These are phyloP conservation scores for Crotalus viridis DNA, from an alignment of 2,113 vertebrate genomes.

Conservation along the genomic window DNA sequence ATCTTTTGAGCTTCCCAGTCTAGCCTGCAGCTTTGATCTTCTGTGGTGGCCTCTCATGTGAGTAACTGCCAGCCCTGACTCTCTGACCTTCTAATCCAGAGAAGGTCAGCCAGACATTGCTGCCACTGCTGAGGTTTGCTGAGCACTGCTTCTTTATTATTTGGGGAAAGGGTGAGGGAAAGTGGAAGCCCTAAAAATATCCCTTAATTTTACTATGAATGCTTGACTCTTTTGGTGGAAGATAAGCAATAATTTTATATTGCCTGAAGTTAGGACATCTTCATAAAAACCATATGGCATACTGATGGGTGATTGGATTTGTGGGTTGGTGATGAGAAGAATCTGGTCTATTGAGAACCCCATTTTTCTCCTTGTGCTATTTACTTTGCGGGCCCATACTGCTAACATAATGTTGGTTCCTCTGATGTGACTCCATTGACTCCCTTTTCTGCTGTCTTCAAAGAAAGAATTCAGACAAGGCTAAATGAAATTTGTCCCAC, in stretches of 20 bases:
- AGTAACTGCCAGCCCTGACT: no score
- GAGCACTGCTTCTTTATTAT: no score
- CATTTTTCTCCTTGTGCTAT: not conserved
- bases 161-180: no score
- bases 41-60: no score
- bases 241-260: not conserved
- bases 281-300: not conserved
- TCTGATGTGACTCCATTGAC: not conserved
- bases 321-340: not conserved
- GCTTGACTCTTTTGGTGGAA: not conserved
- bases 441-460: not conserved
- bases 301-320: not conserved
- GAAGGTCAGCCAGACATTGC: no score
- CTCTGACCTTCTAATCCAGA: no score
- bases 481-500: not conserved
- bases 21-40: no score
- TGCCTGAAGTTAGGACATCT: not conserved
- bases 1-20: no score
- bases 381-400: not conserved
- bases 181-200: not conserved
- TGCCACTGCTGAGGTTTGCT: no score
- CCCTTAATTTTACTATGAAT: not conserved
- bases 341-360: not conserved
- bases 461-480: not conserved
- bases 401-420: not conserved